Percentiles rank a stretch among this genome's conserved stretches.
These are phyloP conservation scores for Rhynchophorus ferrugineus DNA, from an alignment of 1,140 invertebrate genomes.

Conservation along the genomic window DNA sequence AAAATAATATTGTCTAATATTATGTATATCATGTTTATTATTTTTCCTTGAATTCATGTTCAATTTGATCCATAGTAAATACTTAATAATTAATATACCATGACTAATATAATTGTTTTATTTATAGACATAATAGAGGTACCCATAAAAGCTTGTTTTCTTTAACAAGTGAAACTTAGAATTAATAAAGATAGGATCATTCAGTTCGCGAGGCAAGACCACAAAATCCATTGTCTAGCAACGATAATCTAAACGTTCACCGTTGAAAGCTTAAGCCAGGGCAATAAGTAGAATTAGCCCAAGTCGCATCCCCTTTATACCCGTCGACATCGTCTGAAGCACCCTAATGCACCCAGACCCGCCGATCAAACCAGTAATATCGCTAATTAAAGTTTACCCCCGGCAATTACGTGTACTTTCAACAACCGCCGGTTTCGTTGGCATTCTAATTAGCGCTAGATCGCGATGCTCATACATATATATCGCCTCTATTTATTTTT, in stretches of 20 bases:
- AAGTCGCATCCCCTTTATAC: conserved; percentile 6
- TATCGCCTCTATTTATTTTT: conserved; percentile 1
- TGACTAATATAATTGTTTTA: no score
- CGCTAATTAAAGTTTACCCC: conserved; percentile 16
- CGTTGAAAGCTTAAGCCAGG: background rate
- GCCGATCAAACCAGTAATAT: conserved; percentile 16
- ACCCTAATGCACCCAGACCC: conserved; percentile 9
- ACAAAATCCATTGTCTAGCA: background rate
- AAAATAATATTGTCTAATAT: no score
- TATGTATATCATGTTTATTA: no score
- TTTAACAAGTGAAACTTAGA: no score
- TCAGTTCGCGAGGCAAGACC: no score
- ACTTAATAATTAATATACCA: no score
- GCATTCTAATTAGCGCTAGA: conserved; percentile 17
- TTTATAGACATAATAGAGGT: no score
- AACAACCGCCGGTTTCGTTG: conserved; percentile 11
- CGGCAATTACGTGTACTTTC: conserved; percentile 13
- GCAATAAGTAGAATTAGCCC: background rate
- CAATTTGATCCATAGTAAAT: no score
- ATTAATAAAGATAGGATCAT: no score
- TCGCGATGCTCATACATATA: background rate
- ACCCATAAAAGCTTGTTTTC: no score
- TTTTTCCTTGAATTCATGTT: no score
- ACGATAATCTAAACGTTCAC: background rate
- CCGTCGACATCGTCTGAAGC: background rate